phyloP scores from a whole-genome alignment of 2,797 vertebrate genomes.

The Sebastes hopkinsi region DNA sequence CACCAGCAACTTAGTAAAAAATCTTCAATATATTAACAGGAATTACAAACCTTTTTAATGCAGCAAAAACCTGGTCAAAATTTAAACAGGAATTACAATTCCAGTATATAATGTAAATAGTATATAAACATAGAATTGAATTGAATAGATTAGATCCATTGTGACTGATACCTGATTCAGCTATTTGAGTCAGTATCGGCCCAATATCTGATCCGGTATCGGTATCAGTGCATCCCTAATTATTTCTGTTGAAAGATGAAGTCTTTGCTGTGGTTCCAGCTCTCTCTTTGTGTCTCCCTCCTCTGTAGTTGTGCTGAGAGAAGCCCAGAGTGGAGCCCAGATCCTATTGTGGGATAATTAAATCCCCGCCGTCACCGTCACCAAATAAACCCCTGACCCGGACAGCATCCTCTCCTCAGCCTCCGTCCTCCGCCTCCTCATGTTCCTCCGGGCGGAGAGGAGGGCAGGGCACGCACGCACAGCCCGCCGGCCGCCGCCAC shows the following conservation, averaged over 20 bases:
- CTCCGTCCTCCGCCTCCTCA: slow-evolving; percentile 27
- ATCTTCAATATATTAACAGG: too few species aligned
- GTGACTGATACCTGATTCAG: too few species aligned
- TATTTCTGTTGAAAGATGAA: slow-evolving; percentile 50
- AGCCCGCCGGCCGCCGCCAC: neutral
- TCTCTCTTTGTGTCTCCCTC: neutral
- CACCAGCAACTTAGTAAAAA: too few species aligned
- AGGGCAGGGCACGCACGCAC: slow-evolving; percentile 14
- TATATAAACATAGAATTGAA: too few species aligned
- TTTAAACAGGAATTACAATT: too few species aligned
- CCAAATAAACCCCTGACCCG: neutral
- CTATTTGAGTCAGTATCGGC: too few species aligned
- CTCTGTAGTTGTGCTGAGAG: slow-evolving; percentile 29
- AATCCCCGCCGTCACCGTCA: neutral
- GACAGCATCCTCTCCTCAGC: neutral
- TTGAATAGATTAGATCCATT: too few species aligned
- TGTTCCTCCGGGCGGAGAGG: slow-evolving; percentile 40
- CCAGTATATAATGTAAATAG: too few species aligned
- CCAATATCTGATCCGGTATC: too few species aligned
- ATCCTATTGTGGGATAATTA: slow-evolving; percentile 24
- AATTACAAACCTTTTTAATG: too few species aligned
- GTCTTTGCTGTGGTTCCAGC: slow-evolving; percentile 21
- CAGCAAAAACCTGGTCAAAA: too few species aligned
- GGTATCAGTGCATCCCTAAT: slow-evolving; percentile 7
- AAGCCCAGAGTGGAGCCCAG: slow-evolving; percentile 18